Conservation (phyloP, 2,888 invertebrate genomes). For the Trilocha varians region DNA sequence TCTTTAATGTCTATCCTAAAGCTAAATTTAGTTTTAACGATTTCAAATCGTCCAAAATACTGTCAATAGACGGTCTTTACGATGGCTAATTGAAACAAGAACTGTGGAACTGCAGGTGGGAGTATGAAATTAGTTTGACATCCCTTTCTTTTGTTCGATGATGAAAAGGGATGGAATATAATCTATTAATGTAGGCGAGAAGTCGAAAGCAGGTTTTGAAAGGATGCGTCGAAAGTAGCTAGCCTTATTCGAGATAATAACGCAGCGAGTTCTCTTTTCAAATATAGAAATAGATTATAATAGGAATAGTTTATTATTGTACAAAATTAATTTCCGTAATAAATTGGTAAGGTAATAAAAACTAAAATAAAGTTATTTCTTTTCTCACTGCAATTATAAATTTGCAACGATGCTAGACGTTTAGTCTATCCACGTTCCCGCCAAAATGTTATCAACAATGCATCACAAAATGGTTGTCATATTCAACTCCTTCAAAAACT, state of each 20-base stretch:
- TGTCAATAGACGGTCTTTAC: constrained; percentile 12
- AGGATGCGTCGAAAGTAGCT: constrained; percentile 5
- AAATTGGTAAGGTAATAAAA: no score
- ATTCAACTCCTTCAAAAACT: no score
- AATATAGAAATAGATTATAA: not conserved
- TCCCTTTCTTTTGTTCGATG: constrained; percentile 24
- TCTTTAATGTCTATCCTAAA: not conserved
- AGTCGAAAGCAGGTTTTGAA: constrained; percentile 28
- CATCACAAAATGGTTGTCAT: no score
- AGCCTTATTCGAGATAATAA: constrained; percentile 6
- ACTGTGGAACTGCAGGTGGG: constrained; percentile 45
- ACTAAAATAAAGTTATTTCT: no score
- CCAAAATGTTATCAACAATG: no score
- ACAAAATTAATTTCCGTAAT: no score
- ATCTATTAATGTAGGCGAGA: constrained; percentile 23
- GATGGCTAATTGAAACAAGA: constrained; percentile 56
- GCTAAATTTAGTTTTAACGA: constrained; percentile 3
- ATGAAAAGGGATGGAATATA: constrained; percentile 22
- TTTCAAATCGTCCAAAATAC: not conserved
- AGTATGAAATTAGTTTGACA: constrained; percentile 28
- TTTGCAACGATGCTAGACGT: no score
- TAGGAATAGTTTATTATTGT: not conserved
- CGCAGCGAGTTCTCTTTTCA: constrained; percentile 1
- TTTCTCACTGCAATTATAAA: no score
- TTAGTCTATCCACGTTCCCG: no score